phyloP scores from a whole-genome alignment of 2,888 invertebrate species.

The Drosophila barbarae region DNA sequence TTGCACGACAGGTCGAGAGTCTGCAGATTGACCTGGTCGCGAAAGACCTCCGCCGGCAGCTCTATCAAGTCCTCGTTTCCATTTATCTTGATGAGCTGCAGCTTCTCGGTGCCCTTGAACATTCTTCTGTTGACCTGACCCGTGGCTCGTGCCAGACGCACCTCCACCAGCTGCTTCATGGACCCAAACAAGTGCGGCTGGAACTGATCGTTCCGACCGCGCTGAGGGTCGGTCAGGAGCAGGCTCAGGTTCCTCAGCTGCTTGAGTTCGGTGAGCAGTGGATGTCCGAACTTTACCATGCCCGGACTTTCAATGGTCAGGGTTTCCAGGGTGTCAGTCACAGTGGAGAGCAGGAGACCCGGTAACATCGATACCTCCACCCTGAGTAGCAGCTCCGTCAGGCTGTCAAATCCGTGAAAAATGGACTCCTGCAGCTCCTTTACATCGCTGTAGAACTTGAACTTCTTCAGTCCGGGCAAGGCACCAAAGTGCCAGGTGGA shows the following conservation, averaged over 20 bases:
- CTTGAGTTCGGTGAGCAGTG: constrained; percentile 45
- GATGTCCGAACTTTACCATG: constrained; percentile 42
- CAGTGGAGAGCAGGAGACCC: constrained; percentile 36
- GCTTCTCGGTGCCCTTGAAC: constrained; percentile 83
- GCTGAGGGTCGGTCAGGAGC: constrained; percentile 17
- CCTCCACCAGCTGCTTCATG: constrained; percentile 82
- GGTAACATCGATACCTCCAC: constrained; percentile 54
- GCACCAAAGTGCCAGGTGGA: constrained; percentile 58
- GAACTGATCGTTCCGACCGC: constrained; percentile 2
- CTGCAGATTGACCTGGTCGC: constrained; percentile 46
- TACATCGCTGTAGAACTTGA: constrained; percentile 52
- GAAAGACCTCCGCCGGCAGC: constrained; percentile 49
- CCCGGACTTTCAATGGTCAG: constrained; percentile 51
- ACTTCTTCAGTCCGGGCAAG: constrained; percentile 46
- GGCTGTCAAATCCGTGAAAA: constrained; percentile 50
- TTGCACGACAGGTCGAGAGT: constrained; percentile 79
- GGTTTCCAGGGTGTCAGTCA: constrained; percentile 45
- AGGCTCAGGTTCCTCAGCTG: constrained; percentile 54
- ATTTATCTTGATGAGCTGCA: constrained; percentile 80
- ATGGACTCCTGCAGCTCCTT: constrained; percentile 42
- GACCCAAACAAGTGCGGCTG: constrained; percentile 81
- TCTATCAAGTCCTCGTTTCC: constrained; percentile 39
- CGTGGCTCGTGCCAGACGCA: constrained; percentile 83
- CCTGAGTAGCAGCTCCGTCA: constrained; percentile 44
- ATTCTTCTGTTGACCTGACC: constrained; percentile 81